Percentiles rank a stretch among this genome's conserved stretches.
Evolutionary conservation across 1,140 invertebrate genomes (phyloP).

Genomic region (Metopolophium dirhodum): DNA sequence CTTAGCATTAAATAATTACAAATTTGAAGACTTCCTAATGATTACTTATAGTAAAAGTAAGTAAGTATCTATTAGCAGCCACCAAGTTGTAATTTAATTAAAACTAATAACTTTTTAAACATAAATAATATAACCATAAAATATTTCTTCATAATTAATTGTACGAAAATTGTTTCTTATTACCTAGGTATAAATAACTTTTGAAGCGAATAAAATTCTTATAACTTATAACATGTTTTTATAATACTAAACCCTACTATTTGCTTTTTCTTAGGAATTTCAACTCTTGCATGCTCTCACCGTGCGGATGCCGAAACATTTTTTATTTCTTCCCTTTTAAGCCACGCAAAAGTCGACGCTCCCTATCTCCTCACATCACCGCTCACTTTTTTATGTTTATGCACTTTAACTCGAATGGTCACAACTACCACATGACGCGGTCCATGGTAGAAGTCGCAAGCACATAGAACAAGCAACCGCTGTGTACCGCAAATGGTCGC

Average conservation of each 20-base stretch:
- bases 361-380: not conserved
- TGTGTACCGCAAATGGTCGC: not conserved
- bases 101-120: conserved; percentile 9
- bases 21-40: not conserved
- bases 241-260: not conserved
- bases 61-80: not conserved
- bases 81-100: not conserved
- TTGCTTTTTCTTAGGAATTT: not conserved
- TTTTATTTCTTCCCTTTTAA: not conserved
- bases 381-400: not conserved
- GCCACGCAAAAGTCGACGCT: not conserved
- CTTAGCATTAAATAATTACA: too few relatives aligned
- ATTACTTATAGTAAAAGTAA: not conserved
- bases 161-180: not conserved
- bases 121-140: not conserved
- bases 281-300: not conserved
- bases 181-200: not conserved
- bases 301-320: not conserved
- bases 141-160: not conserved
- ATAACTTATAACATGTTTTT: not conserved
- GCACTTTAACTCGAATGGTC: not conserved
- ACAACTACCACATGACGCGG: not conserved
- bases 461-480: not conserved
- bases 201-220: not conserved
- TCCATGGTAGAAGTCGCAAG: not conserved